A percentile compares a stretch with the other conserved stretches of the same genome.
Evolutionary conservation across 2,888 invertebrate species (phyloP).

Genomic region (Plusia festucae): DNA sequence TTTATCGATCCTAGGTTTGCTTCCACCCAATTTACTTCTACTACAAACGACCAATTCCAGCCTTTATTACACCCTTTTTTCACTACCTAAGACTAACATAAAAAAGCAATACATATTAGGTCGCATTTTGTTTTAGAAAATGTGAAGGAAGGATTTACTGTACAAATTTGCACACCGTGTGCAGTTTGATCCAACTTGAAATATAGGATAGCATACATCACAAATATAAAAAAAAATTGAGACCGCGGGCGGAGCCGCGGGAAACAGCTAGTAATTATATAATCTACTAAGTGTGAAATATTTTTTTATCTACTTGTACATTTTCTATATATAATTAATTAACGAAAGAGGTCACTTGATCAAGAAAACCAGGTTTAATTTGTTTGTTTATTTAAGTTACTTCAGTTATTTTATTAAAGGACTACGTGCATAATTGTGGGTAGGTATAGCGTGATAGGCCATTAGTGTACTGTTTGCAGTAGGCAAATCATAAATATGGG

Average conservation of each 20-base stretch:
- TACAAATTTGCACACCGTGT: too few relatives aligned
- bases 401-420: slow-evolving; percentile 9
- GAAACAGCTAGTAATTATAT: too few relatives aligned
- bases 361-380: background rate
- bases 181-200: too few relatives aligned
- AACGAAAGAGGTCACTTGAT: background rate
- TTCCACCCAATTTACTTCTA: background rate
- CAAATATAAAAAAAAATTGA: too few relatives aligned
- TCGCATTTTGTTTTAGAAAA: background rate
- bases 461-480: slow-evolving; percentile 27
- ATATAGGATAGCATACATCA: too few relatives aligned
- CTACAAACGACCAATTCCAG: background rate
- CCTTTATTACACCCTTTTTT: background rate
- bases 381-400: background rate
- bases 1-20: background rate
- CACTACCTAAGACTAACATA: background rate
- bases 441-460: slow-evolving; percentile 15
- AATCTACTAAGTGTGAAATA: too few relatives aligned
- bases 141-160: background rate
- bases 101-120: slow-evolving; percentile 3
- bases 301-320: too few relatives aligned
- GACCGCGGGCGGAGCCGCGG: too few relatives aligned
- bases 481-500: background rate
- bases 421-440: background rate
- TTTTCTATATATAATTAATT: background rate